These are phyloP conservation scores for Mugil cephalus DNA, from an alignment of 2,113 vertebrate species.

Conservation along the genomic window DNA sequence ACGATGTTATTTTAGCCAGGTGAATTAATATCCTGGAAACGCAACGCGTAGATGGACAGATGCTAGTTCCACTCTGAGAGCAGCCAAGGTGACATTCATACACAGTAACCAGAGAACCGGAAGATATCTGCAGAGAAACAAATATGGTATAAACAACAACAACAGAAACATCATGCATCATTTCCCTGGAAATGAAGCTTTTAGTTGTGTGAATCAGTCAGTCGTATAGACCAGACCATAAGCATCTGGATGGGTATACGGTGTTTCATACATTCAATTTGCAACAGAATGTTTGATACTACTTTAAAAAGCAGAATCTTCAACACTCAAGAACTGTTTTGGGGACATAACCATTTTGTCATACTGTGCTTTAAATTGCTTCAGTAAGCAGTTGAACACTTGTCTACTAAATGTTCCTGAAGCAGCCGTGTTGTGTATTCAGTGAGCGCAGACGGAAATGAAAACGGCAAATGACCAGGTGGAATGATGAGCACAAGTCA, in stretches of 20 bases:
- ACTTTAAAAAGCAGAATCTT: neutral
- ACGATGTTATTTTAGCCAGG: slow-evolving; percentile 17
- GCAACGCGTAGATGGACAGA: slow-evolving; percentile 33
- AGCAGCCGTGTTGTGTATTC: neutral
- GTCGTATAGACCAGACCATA: neutral
- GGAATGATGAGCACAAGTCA: neutral
- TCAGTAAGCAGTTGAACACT: neutral
- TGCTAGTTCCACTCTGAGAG: slow-evolving; percentile 42
- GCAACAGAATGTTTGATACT: neutral
- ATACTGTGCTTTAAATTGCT: no score
- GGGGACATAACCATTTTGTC: neutral
- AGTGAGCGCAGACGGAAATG: neutral
- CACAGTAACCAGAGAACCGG: slow-evolving; percentile 8
- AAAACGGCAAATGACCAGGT: neutral
- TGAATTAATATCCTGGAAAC: slow-evolving; percentile 49
- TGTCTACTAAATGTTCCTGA: neutral
- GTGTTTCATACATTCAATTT: neutral
- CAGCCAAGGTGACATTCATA: slow-evolving; percentile 49
- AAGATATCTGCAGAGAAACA: slow-evolving; percentile 21
- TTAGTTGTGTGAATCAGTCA: neutral
- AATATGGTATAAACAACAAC: slow-evolving; percentile 12
- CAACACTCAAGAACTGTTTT: neutral
- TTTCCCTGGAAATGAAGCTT: neutral
- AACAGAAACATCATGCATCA: slow-evolving; percentile 22
- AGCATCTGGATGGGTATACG: neutral